Evolutionary conservation across 2,113 vertebrate species (phyloP).

Genomic region (Stigmatopora argus): DNA sequence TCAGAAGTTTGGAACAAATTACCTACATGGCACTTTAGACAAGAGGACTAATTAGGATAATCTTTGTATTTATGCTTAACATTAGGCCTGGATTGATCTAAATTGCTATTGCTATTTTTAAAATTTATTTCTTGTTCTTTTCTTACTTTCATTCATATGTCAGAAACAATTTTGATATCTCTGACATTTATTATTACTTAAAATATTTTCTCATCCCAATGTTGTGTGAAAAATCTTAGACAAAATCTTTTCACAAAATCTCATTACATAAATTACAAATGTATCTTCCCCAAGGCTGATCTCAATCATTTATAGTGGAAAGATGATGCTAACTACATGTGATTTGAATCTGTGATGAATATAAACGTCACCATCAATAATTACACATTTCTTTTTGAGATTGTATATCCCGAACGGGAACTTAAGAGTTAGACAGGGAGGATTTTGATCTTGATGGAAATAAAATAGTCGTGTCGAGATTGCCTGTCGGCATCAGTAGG

Average conservation of each 20-base stretch:
- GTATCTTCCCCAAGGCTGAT: not conserved
- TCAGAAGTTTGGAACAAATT: not conserved
- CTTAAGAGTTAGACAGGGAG: constrained; percentile 14
- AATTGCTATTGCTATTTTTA: constrained; percentile 2
- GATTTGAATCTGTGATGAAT: constrained; percentile 1
- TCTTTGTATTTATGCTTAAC: not conserved
- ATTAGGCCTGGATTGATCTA: not conserved
- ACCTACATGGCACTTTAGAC: constrained; percentile 2
- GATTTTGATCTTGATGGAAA: constrained; percentile 11
- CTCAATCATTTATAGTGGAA: not conserved
- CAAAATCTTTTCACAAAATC: not conserved
- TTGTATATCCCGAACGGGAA: not conserved
- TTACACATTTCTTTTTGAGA: constrained; percentile 19
- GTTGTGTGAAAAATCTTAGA: not conserved
- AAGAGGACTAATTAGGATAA: not conserved
- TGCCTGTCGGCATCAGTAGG: constrained; percentile 22
- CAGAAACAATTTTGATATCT: not conserved
- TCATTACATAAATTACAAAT: not conserved
- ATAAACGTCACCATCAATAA: constrained; percentile 20
- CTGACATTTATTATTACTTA: not conserved
- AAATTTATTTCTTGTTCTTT: not conserved
- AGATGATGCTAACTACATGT: not conserved
- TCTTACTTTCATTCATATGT: not conserved
- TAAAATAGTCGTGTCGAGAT: constrained; percentile 11
- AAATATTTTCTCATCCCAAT: constrained; percentile 1